These are phyloP conservation scores for Eulemur rubriventer DNA, from an alignment of 2,797 vertebrate species.

Conservation along the genomic window DNA sequence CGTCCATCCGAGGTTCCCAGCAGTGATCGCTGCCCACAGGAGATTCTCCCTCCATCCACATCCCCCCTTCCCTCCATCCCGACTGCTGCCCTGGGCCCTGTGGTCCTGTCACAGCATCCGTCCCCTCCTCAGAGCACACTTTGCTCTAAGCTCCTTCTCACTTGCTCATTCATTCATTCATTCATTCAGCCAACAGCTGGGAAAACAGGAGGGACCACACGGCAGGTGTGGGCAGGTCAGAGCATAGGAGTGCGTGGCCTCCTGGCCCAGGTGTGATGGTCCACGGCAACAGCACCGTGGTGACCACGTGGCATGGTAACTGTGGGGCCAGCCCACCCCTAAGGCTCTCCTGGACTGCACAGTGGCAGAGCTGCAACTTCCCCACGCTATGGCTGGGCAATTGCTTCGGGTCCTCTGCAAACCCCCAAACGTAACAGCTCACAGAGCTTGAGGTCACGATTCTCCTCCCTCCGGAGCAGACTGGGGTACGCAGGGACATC, in stretches of 20 bases:
- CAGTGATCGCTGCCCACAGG: neutral
- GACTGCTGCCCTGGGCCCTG: fast-evolving
- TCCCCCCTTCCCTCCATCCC: neutral
- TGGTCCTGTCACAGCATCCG: fast-evolving
- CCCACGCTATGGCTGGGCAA: fast-evolving
- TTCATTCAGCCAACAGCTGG: neutral
- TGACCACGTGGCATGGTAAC: fast-evolving
- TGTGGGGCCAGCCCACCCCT: neutral
- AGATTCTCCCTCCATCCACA: fast-evolving
- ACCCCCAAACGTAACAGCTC: neutral
- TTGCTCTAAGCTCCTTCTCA: neutral
- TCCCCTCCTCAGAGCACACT: neutral
- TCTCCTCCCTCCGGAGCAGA: neutral
- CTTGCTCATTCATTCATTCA: neutral
- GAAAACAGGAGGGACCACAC: fast-evolving
- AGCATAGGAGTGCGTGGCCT: fast-evolving
- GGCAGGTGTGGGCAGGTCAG: neutral
- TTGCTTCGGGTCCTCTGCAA: neutral
- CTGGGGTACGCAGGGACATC: fast-evolving
- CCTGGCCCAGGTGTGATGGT: fast-evolving
- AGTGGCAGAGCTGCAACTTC: neutral
- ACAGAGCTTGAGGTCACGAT: neutral
- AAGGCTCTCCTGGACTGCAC: neutral
- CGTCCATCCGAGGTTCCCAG: neutral
- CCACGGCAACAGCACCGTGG: no score